Percentiles rank a stretch among this genome's conserved stretches.
Evolutionary conservation across 2,797 vertebrate species (phyloP).

Genomic region (Philypnodon macrostomus): DNA sequence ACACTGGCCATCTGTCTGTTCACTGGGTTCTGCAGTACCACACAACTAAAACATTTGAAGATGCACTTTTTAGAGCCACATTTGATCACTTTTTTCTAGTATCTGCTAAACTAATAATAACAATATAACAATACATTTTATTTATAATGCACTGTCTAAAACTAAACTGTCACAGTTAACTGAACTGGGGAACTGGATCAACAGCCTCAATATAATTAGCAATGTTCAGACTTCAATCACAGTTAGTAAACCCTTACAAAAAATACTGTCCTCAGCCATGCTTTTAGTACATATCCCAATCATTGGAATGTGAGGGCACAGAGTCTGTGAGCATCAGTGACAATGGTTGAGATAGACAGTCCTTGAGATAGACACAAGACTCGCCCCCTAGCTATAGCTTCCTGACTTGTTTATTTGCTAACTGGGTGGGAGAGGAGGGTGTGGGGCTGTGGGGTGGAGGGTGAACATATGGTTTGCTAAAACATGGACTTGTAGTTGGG

Average conservation of each 20-base stretch:
- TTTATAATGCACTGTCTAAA: no score
- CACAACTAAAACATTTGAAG: no score
- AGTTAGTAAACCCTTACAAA: no score
- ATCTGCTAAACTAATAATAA: no score
- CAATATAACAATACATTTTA: no score
- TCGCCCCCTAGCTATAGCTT: slow-evolving; percentile 78
- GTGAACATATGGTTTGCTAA: slow-evolving; percentile 84
- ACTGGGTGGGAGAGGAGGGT: slow-evolving; percentile 51
- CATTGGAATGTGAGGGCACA: slow-evolving; percentile 14
- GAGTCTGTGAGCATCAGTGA: slow-evolving; percentile 34
- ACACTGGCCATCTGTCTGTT: slow-evolving; percentile 66
- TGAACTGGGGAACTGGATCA: no score
- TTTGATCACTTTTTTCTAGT: no score
- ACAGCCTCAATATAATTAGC: no score
- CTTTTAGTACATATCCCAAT: slow-evolving; percentile 1
- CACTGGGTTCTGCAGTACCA: slow-evolving; percentile 45
- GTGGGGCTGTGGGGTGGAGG: slow-evolving; percentile 35
- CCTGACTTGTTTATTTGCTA: slow-evolving; percentile 81
- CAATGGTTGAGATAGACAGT: slow-evolving; percentile 48
- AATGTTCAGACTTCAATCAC: no score
- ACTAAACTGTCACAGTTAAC: no score
- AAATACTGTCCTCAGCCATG: neutral
- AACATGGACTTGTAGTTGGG: slow-evolving; percentile 81
- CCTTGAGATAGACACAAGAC: slow-evolving; percentile 65
- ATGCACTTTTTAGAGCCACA: no score